Evolutionary conservation across 2,888 invertebrate genomes (phyloP), one percentile per base, ranked within the genome.

Genomic region (Poecilobothrus nobilitatus): DNA sequence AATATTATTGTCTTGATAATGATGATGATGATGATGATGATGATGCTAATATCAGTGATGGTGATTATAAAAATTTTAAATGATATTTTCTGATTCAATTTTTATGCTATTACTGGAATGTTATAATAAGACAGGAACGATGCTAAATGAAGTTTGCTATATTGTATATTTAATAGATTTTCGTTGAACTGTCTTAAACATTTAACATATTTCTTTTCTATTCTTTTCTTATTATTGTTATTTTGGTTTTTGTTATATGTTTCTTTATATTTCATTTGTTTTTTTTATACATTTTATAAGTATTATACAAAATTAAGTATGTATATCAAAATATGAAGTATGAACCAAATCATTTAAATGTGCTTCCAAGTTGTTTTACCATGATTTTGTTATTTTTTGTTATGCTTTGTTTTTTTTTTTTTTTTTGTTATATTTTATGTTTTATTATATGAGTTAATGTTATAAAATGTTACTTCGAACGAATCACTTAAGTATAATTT

Each of bases 341-440:
- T 34, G 37, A 65, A 34, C 3, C 20, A 65, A 65, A 65, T 65
- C 37, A 65, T 65, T 37, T 65, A 65, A 65, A 65, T 65, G 37
- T 65, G 37, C 34, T 65, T 34, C 65, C 65, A n/a, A n/a, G n/a
- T n/a, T n/a, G n/a, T n/a, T n/a, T n/a, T n/a, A 65, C 53, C 2
- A 18, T 53, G 9, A 53, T 53, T 53, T n/a, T 53, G 18, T 53
- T 53, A n/a, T 53, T 53, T 53, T 41, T 41, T 15, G 7, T n/a
- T n/a, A n/a, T n/a, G 9, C 53, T 1, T 37, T 37, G 37, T 37
- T 37, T 5, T 34, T 34, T 34, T 34, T 7, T 34, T 27, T 27
- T 5, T 27, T 27, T 5, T 27, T 27, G n/a, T n/a, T 5, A 27
- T 27, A 27, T 27, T 27, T 27, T 27, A 27, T 27, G 27, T 27